Evolutionary conservation across 2,797 vertebrate species (phyloP).

Genomic region (Selene dorsalis): DNA sequence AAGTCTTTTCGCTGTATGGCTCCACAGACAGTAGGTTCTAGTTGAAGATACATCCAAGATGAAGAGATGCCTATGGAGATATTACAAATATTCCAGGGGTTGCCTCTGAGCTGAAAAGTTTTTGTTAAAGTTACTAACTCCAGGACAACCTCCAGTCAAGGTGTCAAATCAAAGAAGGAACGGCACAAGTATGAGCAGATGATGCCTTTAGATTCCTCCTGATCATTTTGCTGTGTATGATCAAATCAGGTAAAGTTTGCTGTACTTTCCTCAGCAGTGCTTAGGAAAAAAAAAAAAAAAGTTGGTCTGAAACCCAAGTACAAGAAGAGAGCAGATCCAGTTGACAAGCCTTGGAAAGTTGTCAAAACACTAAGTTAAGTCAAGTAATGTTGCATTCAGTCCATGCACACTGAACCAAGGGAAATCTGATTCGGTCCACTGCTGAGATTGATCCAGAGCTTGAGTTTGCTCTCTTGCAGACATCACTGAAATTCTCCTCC

Average conservation of each 20-base stretch:
- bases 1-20: neutral
- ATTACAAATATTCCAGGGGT: neutral
- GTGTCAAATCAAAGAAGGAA: conserved; percentile 23
- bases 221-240: neutral
- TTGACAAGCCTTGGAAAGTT: conserved; percentile 61
- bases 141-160: neutral
- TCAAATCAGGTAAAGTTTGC: conserved; percentile 9
- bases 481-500: conserved; percentile 70
- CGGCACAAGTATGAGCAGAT: neutral
- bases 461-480: conserved; percentile 74
- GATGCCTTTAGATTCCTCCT: neutral
- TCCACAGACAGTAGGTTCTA: neutral
- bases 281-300: neutral
- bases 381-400: conserved; percentile 79
- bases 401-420: conserved; percentile 77
- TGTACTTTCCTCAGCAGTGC: neutral
- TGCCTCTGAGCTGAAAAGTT: neutral
- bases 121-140: neutral
- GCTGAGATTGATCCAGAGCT: conserved; percentile 80
- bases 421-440: conserved; percentile 80
- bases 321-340: neutral
- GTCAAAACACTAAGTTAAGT: conserved; percentile 67
- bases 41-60: conserved; percentile 19
- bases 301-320: neutral
- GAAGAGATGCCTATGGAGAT: neutral